A percentile compares a stretch with the other conserved stretches of the same genome.
Evolutionary conservation across 1,140 invertebrate genomes (phyloP).

Genomic region (Leptinotarsa defecta): DNA sequence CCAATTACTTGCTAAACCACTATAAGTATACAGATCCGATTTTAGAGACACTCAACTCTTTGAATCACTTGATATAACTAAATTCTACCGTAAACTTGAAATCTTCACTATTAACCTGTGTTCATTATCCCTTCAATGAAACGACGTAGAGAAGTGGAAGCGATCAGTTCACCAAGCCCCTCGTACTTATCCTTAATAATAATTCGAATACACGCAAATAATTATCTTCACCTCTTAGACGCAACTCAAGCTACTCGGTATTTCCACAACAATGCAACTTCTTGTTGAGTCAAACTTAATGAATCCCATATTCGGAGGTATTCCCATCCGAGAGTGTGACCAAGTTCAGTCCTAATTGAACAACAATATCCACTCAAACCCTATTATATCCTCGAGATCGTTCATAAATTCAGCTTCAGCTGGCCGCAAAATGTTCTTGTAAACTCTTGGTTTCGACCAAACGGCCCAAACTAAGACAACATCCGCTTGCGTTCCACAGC

Average conservation of each 20-base stretch:
- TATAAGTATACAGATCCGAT: too few species aligned
- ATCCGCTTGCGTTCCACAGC: conserved; percentile 10
- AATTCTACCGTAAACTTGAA: too few species aligned
- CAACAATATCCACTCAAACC: conserved; percentile 21
- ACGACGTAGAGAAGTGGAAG: too few species aligned
- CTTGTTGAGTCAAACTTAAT: conserved; percentile 19
- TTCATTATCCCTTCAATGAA: too few species aligned
- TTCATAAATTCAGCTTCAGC: conserved; percentile 17
- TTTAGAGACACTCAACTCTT: too few species aligned
- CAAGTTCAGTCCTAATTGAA: conserved; percentile 14
- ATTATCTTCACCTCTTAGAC: not conserved
- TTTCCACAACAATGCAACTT: not conserved
- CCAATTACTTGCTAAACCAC: too few species aligned
- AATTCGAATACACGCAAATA: not conserved
- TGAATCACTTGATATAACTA: too few species aligned
- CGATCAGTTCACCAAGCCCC: too few species aligned
- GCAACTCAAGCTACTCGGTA: not conserved
- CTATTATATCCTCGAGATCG: conserved; percentile 12
- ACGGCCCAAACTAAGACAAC: conserved; percentile 19
- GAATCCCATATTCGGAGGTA: conserved; percentile 18
- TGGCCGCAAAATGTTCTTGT: conserved; percentile 17
- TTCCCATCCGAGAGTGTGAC: not conserved
- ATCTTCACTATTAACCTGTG: too few species aligned
- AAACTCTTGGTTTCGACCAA: not conserved
- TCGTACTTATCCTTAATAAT: not conserved